Conservation (phyloP, 2,888 invertebrate species). For the Scaptomyza tumidula region DNA sequence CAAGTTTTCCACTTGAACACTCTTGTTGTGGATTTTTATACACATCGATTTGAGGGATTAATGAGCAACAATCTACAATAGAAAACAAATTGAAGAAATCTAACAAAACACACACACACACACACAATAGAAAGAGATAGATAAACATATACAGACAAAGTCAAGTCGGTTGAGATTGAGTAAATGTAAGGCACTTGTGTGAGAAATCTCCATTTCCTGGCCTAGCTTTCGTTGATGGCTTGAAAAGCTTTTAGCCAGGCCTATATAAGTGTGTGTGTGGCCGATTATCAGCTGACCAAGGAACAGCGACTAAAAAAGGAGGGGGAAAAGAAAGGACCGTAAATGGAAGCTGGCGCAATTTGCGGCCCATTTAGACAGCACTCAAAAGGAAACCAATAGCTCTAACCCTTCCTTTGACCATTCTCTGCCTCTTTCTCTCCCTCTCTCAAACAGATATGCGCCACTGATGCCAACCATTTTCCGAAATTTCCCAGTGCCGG, state of each 20-base stretch:
- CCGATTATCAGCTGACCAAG: conserved; percentile 65
- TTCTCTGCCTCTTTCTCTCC: too few species aligned
- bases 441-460: conserved; percentile 73
- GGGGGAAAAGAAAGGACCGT: conserved; percentile 34
- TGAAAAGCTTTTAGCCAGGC: conserved; percentile 71
- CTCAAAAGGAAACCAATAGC: conserved; percentile 34
- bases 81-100: conserved; percentile 73
- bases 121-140: neutral
- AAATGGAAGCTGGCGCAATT: conserved; percentile 59
- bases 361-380: conserved; percentile 62
- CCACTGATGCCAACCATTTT: conserved; percentile 81
- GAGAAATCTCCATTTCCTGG: conserved; percentile 73
- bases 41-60: conserved; percentile 77
- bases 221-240: conserved; percentile 61
- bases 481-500: conserved; percentile 79
- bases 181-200: conserved; percentile 74
- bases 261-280: conserved; percentile 26
- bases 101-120: conserved; percentile 13
- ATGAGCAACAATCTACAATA: conserved; percentile 75
- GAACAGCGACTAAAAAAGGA: conserved; percentile 17
- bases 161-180: conserved; percentile 58
- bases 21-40: conserved; percentile 69
- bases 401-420: conserved; percentile 22
- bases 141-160: conserved; percentile 22
- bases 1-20: conserved; percentile 77